Base-by-base conservation (phyloP, 92 coral and sea anemone species). In the Galaxea fascicularis region DNA sequence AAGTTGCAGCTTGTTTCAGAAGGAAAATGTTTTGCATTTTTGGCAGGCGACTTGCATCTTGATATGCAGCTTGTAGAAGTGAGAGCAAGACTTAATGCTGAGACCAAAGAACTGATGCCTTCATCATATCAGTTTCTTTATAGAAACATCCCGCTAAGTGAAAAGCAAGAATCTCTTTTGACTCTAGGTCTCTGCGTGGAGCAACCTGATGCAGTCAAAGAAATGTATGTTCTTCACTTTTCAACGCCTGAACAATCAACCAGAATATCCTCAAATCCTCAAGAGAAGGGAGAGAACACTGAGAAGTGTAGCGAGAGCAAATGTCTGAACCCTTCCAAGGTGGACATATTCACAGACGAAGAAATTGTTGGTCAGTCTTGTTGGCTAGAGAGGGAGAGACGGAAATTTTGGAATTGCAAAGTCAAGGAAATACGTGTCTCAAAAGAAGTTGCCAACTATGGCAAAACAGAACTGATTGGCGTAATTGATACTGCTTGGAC, bases 301-400 rank as follows among this genome's bases (percentile, higher is more conserved):
- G 76, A 69, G 74, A 69, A 18, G 46, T 39, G 52, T 31, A 35
- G 18, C 39, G 44, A 13, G 5, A 29, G 28, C 44, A 35, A 69
- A 20, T 35, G 45, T 51, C 49, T 29, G 45, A 24, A 58, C 29
- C 25, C 51, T 12, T 17, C 56, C 4, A n/a, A 77, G 29, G 28
- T 77, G 15, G 67, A 77, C 35, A 22, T 27, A 20, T 77, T 56
- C 70, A 41, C 46, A n/a, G 58, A 78, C 31, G 73, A 60, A 20
- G 69, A 58, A 47, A 78, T 78, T 4, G 1, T 15, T 28, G 29
- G 71, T 31, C 83, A 63, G 24, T 24, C 51, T 21, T 78, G 83
- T 24, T 78, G 83, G 83, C 39, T 78, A 49, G 80, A 78, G 29
- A 60, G 82, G 66, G 83, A 78, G 35, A 59, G 83, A 63, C 70